Evolutionary conservation across 2,797 vertebrate species (phyloP).

Genomic region (Sebastes miniatus): DNA sequence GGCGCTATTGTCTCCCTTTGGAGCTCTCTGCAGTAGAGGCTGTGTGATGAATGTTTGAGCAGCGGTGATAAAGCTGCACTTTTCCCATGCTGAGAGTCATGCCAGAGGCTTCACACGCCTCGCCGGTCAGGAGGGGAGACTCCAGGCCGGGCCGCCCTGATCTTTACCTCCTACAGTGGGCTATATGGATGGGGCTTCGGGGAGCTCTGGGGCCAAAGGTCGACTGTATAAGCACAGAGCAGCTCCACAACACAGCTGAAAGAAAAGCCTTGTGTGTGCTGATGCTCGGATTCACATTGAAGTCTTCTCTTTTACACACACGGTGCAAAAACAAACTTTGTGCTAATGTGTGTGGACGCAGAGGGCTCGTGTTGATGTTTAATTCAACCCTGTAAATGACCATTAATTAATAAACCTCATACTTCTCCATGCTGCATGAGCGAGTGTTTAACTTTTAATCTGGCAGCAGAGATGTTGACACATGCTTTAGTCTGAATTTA

Average conservation of each 20-base stretch:
- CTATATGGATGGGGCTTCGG: conserved; percentile 53
- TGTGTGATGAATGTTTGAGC: conserved; percentile 80
- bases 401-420: conserved; percentile 36
- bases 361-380: conserved; percentile 20
- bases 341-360: conserved; percentile 20
- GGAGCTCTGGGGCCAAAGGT: conserved; percentile 59
- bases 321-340: conserved; percentile 31
- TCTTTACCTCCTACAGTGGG: conserved; percentile 59
- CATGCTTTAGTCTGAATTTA: conserved; percentile 10
- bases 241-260: conserved; percentile 42
- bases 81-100: conserved; percentile 75
- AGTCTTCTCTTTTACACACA: conserved; percentile 16
- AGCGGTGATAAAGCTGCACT: conserved; percentile 71
- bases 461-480: conserved; percentile 6
- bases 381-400: conserved; percentile 53
- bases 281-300: conserved; percentile 13
- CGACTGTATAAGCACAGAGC: conserved; percentile 31
- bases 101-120: conserved; percentile 75
- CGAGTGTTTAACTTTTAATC: conserved; percentile 45
- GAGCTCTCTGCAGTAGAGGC: conserved; percentile 58
- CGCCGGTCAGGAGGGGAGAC: conserved; percentile 59
- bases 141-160: conserved; percentile 58
- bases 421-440: conserved; percentile 31
- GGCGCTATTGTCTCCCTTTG: conserved; percentile 68
- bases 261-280: conserved; percentile 16